Conservation (phyloP, 2,888 invertebrate species). For the Idaea straminata region DNA sequence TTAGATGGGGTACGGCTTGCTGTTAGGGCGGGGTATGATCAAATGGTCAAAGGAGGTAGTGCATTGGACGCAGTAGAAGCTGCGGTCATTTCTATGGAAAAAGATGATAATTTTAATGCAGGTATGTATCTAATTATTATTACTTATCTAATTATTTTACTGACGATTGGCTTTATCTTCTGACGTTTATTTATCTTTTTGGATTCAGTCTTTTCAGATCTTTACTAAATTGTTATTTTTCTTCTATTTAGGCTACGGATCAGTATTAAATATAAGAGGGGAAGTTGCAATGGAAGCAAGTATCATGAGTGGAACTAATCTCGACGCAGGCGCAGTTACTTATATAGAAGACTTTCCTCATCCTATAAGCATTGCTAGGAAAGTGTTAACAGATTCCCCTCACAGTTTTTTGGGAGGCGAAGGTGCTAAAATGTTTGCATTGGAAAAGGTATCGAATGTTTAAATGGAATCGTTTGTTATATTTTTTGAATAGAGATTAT, state of each 20-base stretch:
- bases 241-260: constrained; percentile 80
- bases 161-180: not conserved
- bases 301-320: constrained; percentile 86
- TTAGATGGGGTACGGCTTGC: constrained; percentile 83
- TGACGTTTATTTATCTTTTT: not conserved
- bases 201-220: too few species aligned
- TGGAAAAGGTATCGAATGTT: constrained; percentile 61
- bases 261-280: constrained; percentile 87
- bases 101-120: constrained; percentile 89
- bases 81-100: constrained; percentile 89
- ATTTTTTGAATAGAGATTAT: not conserved
- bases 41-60: constrained; percentile 77
- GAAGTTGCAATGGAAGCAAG: constrained; percentile 93
- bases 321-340: constrained; percentile 87
- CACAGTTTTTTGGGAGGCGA: constrained; percentile 87
- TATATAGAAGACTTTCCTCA: constrained; percentile 86
- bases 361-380: constrained; percentile 88
- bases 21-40: constrained; percentile 80
- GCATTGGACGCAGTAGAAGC: constrained; percentile 89
- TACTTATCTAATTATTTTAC: not conserved
- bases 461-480: not conserved
- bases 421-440: constrained; percentile 87
- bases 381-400: constrained; percentile 87
- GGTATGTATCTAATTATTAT: constrained; percentile 64
- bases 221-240: constrained; percentile 5